Conservation (phyloP, 2,113 vertebrate genomes). For the Arothron firmamentum region DNA sequence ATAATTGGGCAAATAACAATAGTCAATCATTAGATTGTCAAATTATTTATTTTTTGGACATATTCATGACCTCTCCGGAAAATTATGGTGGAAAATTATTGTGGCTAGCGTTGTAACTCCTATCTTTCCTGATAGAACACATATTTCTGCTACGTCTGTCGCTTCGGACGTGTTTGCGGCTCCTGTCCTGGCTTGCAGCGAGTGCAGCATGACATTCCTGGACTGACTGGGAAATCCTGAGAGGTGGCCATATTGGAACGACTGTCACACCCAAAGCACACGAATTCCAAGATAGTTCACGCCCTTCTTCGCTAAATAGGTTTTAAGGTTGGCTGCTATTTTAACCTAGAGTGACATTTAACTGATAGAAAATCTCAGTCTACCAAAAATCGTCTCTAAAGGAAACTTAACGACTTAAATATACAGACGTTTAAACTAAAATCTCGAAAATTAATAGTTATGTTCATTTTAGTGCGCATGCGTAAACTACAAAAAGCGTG, state of each 20-base stretch:
- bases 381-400: too few species aligned
- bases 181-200: conserved; percentile 49
- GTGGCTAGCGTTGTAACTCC: too few species aligned
- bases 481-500: not conserved
- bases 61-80: too few species aligned
- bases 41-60: too few species aligned
- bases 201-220: conserved; percentile 58
- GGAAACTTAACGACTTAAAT: too few species aligned
- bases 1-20: too few species aligned
- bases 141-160: conserved; percentile 14
- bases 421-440: too few species aligned
- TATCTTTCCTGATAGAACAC: not conserved
- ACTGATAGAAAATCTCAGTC: not conserved
- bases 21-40: too few species aligned
- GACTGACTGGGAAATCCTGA: conserved; percentile 77
- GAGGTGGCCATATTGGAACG: conserved; percentile 87
- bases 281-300: conserved; percentile 27
- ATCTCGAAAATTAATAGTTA: too few species aligned
- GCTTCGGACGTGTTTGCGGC: not conserved
- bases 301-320: fast-evolving
- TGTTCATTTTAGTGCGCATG: not conserved
- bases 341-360: not conserved
- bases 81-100: too few species aligned
- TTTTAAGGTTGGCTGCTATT: not conserved
- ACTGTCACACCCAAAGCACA: conserved; percentile 45